Evolutionary conservation across 2,113 vertebrate genomes (phyloP), one percentile per base, ranked within the genome.

Genomic region (Lepidothrix coronata): DNA sequence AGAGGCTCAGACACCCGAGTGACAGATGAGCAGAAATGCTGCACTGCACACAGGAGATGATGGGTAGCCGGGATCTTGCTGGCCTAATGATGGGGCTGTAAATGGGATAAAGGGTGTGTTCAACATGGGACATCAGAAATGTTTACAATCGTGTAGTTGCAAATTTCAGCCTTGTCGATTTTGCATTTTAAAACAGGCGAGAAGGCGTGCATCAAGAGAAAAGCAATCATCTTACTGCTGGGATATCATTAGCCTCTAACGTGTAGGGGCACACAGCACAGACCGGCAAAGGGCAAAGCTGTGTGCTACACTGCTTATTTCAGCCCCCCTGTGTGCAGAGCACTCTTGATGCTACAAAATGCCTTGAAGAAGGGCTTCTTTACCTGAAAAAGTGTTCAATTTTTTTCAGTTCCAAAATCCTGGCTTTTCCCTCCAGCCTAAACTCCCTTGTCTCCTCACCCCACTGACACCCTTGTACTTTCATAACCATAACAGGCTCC

Each of bases 1-100:
- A 94, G 85, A 49, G 88, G 62, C 70, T 51, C 66, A 84, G 46
- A 43, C 49, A 72, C 61, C 57, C 49, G 3, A 52, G 57, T 89
- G 83, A 88, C 70, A 70, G 84, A 51, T 1, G 6, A 84, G 68
- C 80, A 65, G 73, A 75, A 93, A 62, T 79, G 92, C 88, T 94
- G 94, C 95, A 86, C 80, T 94, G 80, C 92, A 81, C 58, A 12
- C 61, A 39, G 37, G 73, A 85, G 65, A 51, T 0, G 7, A 35
- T 6, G 77, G 33, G 72, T 24, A 66, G 48, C 61, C 0, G 1
- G 25, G 80, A 57, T 59, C 73, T 61, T 44, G 61, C 73, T 85
- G 72, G 30, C 62, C 43, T 52, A 22, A 52, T 30, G 79, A 57
- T 0, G 2, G 59, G 51, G 41, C 48, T 86, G 28, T 33, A 67